These are phyloP conservation scores for Mesembrinibis cayennensis DNA, from an alignment of 2,113 vertebrate species.

Conservation along the genomic window DNA sequence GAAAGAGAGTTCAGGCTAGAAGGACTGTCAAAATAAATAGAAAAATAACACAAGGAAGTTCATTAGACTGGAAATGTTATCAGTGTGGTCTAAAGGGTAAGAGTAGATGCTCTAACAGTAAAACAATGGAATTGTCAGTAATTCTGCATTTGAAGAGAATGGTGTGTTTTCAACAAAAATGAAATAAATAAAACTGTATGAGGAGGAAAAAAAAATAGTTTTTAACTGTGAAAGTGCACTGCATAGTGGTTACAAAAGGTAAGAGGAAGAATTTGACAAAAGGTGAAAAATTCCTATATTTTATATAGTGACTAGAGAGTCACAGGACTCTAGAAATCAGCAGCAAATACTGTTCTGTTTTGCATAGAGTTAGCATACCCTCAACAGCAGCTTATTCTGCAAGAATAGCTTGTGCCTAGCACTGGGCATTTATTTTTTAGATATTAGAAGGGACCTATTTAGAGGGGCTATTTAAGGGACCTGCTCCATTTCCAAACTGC, in stretches of 20 bases:
- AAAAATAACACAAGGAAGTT: neutral
- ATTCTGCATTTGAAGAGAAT: neutral
- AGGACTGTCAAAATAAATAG: neutral
- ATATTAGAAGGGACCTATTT: neutral
- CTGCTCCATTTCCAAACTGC: neutral
- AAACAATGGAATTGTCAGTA: neutral
- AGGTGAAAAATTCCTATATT: neutral
- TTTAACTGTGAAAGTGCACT: neutral
- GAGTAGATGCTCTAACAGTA: neutral
- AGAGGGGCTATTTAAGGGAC: neutral
- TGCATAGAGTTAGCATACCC: neutral
- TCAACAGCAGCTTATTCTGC: neutral
- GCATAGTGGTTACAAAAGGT: neutral
- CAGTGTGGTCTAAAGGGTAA: neutral
- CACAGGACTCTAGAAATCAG: neutral
- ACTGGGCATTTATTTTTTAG: neutral
- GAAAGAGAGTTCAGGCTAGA: neutral
- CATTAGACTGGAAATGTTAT: neutral
- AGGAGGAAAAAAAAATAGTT: neutral
- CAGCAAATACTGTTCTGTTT: neutral
- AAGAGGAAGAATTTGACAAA: neutral
- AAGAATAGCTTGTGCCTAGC: neutral
- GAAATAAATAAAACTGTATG: neutral
- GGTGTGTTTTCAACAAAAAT: neutral
- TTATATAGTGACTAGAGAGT: neutral